These are phyloP conservation scores for Tetragnatha montana DNA, from an alignment of 2,888 invertebrate genomes.

Conservation along the genomic window DNA sequence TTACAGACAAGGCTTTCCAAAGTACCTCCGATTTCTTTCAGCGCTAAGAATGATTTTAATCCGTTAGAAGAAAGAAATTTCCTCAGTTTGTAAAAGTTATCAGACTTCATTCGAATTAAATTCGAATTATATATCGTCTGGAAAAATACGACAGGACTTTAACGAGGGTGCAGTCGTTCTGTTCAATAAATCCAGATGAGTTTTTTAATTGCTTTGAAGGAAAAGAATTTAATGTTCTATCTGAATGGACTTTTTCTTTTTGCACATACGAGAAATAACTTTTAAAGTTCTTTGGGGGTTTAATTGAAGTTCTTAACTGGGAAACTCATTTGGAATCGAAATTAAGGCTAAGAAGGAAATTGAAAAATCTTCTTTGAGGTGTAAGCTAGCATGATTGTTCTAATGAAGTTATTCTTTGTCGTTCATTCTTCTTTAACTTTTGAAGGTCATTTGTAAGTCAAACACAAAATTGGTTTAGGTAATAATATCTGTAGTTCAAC, in stretches of 20 bases:
- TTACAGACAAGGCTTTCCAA: too few relatives aligned
- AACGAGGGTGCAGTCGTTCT: neutral
- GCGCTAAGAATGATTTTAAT: neutral
- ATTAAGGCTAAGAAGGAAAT: neutral
- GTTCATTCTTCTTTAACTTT: neutral
- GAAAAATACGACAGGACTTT: neutral
- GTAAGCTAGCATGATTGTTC: neutral
- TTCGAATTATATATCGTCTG: neutral
- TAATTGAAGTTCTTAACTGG: neutral
- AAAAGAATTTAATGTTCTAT: neutral
- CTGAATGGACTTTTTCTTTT: neutral
- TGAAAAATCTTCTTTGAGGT: neutral
- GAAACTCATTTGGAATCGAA: neutral
- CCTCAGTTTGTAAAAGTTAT: neutral
- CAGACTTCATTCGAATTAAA: slow-evolving; percentile 1
- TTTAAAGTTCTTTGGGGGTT: neutral
- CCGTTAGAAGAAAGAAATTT: neutral
- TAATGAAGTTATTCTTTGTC: neutral
- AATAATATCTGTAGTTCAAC: too few relatives aligned
- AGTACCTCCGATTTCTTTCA: neutral
- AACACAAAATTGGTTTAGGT: neutral
- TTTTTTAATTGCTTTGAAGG: neutral
- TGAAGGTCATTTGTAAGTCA: neutral
- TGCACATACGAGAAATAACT: neutral
- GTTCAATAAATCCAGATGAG: neutral